phyloP scores from a whole-genome alignment of 2,888 invertebrate species.

The Gryllus longicercus region DNA sequence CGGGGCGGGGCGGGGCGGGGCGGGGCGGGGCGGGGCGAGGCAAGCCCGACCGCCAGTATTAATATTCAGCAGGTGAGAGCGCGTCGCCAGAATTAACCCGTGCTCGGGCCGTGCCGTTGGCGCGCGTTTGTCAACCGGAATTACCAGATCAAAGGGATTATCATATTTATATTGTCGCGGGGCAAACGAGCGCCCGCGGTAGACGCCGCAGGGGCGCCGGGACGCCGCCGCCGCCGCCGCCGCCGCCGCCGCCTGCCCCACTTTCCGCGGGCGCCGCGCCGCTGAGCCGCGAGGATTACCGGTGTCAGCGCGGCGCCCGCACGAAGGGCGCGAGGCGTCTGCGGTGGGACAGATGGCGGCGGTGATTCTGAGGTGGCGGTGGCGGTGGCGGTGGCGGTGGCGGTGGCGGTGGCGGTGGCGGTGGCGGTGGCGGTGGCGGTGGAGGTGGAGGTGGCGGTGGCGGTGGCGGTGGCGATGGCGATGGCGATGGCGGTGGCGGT shows the following conservation, averaged over 20 bases:
- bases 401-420: too few species aligned
- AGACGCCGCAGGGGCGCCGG: neutral
- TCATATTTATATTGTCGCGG: slow-evolving; percentile 7
- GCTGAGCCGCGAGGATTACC: neutral
- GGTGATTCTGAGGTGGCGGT: too few species aligned
- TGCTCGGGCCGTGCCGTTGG: neutral
- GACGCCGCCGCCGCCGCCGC: too few species aligned
- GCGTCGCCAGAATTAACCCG: neutral
- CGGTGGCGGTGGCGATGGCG: too few species aligned
- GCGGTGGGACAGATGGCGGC: too few species aligned
- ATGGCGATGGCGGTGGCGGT: too few species aligned
- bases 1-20: too few species aligned
- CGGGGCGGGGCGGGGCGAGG: neutral
- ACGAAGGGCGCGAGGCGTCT: too few species aligned
- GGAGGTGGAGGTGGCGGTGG: too few species aligned
- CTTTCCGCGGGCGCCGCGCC: neutral
- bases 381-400: too few species aligned
- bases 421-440: too few species aligned
- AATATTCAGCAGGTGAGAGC: slow-evolving; percentile 6
- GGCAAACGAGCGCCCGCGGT: neutral
- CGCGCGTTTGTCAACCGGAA: slow-evolving; percentile 4
- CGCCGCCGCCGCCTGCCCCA: neutral
- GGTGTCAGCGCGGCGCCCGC: neutral
- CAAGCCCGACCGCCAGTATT: neutral
- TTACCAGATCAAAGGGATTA: slow-evolving; percentile 5